Evolutionary conservation across 2,113 vertebrate genomes (phyloP).

Genomic region (Oncorhynchus masou): DNA sequence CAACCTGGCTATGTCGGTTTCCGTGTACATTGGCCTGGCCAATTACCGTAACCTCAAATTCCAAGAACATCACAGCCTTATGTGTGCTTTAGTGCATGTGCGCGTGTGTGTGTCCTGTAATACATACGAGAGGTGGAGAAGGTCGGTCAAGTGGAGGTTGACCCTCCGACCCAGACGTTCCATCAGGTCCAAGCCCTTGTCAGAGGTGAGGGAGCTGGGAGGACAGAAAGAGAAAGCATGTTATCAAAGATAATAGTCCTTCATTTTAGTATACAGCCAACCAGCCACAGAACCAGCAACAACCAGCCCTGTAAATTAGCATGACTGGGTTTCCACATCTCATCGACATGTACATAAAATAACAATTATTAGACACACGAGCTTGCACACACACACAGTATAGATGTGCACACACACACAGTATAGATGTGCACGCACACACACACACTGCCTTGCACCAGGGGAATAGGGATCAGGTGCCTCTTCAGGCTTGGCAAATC

Average conservation of each 20-base stretch:
- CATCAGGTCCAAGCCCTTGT: constrained; percentile 84
- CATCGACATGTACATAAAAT: background rate
- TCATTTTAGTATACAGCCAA: background rate
- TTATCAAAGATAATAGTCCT: constrained; percentile 68
- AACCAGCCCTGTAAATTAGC: constrained; percentile 7
- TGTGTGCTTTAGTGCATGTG: constrained; percentile 26
- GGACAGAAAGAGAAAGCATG: constrained; percentile 54
- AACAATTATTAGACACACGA: background rate
- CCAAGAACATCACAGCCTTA: no score
- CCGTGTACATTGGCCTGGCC: no score
- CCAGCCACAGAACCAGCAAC: background rate
- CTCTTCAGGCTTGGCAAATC: constrained; percentile 83
- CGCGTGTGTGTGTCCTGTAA: constrained; percentile 50
- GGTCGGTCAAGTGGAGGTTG: constrained; percentile 78
- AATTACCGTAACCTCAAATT: no score
- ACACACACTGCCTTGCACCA: constrained; percentile 31
- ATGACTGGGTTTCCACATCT: background rate
- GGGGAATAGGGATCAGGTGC: constrained; percentile 84
- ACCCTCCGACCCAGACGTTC: constrained; percentile 78
- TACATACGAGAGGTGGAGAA: constrained; percentile 88
- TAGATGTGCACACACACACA: constrained; percentile 14
- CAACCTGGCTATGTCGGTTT: no score
- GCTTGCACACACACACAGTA: background rate
- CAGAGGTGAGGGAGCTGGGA: constrained; percentile 81
- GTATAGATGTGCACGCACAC: constrained; percentile 29